phyloP scores from a whole-genome alignment of 2,888 invertebrate species.

The Philonicus albiceps region DNA sequence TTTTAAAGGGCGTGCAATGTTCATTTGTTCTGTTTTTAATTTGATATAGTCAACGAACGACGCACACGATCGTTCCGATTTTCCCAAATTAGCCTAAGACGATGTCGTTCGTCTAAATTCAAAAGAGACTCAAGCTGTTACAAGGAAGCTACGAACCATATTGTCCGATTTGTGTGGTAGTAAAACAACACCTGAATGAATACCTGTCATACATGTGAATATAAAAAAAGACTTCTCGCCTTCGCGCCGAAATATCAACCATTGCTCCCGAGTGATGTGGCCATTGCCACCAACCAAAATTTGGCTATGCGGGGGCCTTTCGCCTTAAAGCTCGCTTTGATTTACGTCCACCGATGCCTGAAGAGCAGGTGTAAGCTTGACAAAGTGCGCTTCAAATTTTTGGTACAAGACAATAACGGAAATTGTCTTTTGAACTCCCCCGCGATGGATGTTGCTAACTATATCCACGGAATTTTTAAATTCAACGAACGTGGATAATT shows the following conservation, averaged over 20 bases:
- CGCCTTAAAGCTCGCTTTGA: not conserved
- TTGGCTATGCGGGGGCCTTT: not conserved
- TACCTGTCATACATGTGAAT: not conserved
- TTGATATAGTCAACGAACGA: not conserved
- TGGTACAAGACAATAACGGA: not conserved
- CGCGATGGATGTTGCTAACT: not conserved
- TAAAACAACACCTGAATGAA: slow-evolving; percentile 9
- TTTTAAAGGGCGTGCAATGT: not conserved
- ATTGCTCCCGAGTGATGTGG: not conserved
- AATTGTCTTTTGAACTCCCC: not conserved
- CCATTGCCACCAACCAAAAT: not conserved
- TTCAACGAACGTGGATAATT: not conserved
- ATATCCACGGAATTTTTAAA: not conserved
- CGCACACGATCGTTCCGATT: not conserved
- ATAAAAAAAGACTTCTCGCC: not conserved
- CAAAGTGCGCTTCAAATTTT: not conserved
- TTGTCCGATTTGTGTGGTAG: not conserved
- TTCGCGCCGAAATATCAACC: not conserved
- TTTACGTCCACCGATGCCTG: not conserved
- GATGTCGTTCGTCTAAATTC: not conserved
- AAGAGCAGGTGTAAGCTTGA: not conserved
- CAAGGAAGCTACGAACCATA: slow-evolving; percentile 1
- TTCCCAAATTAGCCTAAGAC: not conserved
- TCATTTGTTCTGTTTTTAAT: not conserved
- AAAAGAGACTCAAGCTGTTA: not conserved